Evolutionary conservation across 2,797 vertebrate genomes (phyloP).

Genomic region (Acanthiza pusilla): DNA sequence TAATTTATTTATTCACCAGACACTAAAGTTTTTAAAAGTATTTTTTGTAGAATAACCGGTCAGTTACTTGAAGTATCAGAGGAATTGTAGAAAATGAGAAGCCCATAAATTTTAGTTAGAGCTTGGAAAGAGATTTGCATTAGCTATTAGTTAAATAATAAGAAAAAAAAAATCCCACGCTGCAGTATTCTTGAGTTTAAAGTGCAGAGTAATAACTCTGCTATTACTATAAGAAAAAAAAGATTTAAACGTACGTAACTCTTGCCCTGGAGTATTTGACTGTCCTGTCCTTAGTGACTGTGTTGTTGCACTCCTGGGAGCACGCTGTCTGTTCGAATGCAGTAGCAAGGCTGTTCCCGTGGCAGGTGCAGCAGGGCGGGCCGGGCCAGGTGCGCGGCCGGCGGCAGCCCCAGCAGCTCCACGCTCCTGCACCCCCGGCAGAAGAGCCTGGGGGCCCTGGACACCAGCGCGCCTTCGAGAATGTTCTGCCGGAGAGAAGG

Average conservation of each 20-base stretch:
- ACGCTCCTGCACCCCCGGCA: accelerated
- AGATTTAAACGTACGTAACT: accelerated
- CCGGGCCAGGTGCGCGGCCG: accelerated
- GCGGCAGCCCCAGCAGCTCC: not conserved
- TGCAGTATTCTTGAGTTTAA: not conserved
- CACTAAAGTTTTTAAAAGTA: not conserved
- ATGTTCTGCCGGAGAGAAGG: not conserved
- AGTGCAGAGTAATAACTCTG: not conserved
- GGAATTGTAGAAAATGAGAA: not conserved
- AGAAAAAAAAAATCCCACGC: not conserved
- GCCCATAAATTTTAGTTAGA: not conserved
- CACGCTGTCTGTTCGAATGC: not conserved
- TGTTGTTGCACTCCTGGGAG: not conserved
- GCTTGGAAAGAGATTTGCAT: not conserved
- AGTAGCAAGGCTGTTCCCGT: not conserved
- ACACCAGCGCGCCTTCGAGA: constrained; percentile 66
- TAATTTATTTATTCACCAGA: not conserved
- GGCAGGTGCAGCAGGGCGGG: constrained; percentile 8
- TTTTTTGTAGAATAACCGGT: not conserved
- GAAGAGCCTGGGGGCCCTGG: constrained; percentile 73
- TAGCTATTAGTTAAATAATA: not conserved
- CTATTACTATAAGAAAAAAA: not conserved
- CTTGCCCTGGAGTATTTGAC: accelerated
- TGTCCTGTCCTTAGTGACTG: not conserved
- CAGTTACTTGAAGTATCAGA: not conserved